A percentile compares a stretch with the other conserved stretches of the same genome.
Evolutionary conservation across 2,113 vertebrate genomes (phyloP).

Genomic region (Potamarius usumacintae): DNA sequence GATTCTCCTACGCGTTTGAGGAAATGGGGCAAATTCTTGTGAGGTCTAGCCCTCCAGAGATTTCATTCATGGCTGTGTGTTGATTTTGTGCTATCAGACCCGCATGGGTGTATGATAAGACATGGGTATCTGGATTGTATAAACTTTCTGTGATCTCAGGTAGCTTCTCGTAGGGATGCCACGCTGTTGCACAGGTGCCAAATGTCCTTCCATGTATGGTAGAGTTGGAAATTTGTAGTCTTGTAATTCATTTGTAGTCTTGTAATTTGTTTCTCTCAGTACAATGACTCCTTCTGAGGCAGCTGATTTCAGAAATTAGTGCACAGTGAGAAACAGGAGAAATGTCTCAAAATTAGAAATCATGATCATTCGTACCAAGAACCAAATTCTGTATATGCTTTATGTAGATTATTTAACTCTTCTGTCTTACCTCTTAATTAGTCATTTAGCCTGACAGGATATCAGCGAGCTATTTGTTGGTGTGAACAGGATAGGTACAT

Average conservation of each 20-base stretch:
- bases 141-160: conserved; percentile 66
- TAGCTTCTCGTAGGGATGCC: conserved; percentile 10
- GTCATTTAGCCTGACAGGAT: neutral
- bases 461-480: neutral
- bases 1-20: conserved; percentile 43
- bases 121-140: conserved; percentile 70
- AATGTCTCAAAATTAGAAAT: neutral
- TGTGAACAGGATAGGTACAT: neutral
- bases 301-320: neutral
- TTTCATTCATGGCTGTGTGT: conserved; percentile 51
- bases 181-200: conserved; percentile 38
- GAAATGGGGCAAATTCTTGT: conserved; percentile 53
- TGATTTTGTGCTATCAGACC: conserved; percentile 67
- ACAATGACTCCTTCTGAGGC: neutral
- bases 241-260: neutral
- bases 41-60: conserved; percentile 67
- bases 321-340: neutral
- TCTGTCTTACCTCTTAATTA: neutral
- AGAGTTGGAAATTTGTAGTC: neutral
- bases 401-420: neutral
- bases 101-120: conserved; percentile 53
- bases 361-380: neutral
- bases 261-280: neutral
- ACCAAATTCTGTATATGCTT: neutral
- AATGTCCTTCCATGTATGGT: neutral